A percentile compares a stretch with the other conserved stretches of the same genome.
phyloP scores from a whole-genome alignment of 2,888 invertebrate genomes.

The Tortrix viridana region DNA sequence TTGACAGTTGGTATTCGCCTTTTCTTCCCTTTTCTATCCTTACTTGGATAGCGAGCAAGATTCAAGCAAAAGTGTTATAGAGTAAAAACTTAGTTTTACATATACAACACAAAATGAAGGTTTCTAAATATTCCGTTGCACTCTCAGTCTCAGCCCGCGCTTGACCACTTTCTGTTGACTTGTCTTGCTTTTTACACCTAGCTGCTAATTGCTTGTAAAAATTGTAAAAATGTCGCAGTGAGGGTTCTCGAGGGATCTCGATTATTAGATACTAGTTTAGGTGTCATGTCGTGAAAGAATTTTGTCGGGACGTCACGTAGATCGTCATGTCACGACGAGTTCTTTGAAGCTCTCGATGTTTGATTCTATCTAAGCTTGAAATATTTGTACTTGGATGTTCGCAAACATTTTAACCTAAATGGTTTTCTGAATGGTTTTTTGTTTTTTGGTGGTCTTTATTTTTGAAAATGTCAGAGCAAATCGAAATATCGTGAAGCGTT shows the following conservation, averaged over 20 bases:
- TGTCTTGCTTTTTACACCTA: slow-evolving; percentile 75
- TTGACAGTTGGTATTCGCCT: too few relatives aligned
- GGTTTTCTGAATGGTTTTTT: too few relatives aligned
- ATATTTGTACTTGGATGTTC: not conserved
- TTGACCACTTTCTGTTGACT: slow-evolving; percentile 51
- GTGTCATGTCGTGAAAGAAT: slow-evolving; percentile 30
- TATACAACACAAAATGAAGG: not conserved
- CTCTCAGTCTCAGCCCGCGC: slow-evolving; percentile 15
- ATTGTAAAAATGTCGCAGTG: slow-evolving; percentile 69
- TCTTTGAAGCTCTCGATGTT: slow-evolving; percentile 30
- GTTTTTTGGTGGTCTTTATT: too few relatives aligned
- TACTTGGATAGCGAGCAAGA: too few relatives aligned
- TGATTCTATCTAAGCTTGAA: slow-evolving; percentile 16
- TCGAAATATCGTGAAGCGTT: slow-evolving; percentile 6
- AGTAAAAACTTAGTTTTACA: too few relatives aligned
- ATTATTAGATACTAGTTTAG: slow-evolving; percentile 38
- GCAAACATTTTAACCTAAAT: not conserved
- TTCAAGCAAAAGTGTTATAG: too few relatives aligned
- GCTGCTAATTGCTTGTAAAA: slow-evolving; percentile 68
- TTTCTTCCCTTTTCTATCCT: too few relatives aligned
- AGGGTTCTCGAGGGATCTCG: slow-evolving; percentile 42
- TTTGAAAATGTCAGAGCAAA: not conserved
- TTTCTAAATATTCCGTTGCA: slow-evolving; percentile 2
- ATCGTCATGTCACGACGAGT: slow-evolving; percentile 44
- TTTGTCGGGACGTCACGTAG: slow-evolving; percentile 28